Evolutionary conservation across 2,113 vertebrate genomes (phyloP), one percentile per base, ranked within the genome.

Genomic region (Syngnathus scovelli): DNA sequence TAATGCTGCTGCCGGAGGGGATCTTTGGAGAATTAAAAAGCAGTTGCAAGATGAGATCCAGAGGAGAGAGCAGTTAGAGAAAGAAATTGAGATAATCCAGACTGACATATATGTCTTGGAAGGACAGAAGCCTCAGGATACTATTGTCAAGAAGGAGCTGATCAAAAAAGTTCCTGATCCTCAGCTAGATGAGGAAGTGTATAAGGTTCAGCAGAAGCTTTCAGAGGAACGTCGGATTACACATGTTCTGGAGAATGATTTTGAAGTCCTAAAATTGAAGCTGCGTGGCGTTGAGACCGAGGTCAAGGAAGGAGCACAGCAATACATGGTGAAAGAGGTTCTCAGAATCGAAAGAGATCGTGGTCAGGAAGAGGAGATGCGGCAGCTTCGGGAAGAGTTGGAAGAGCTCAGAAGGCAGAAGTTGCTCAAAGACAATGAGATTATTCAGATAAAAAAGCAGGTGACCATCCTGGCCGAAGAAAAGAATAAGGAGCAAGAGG

Each of bases 271-370:
- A 0, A 92, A 87, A 67, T 46, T 88, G 15, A 93, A 90, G 64
- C 82, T 98, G 46, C 90, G 66, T 0, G 62, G 91, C 12, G 71
- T 97, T 36, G 95, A 98, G 75, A 93, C 92, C 0, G 94, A 95
- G 78, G 80, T 91, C 48, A 93, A 85, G 72, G 93, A 92, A 36
- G 94, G 94, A 1, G 95, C 95, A 3, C 94, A 96, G 86, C 93
- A 99, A 67, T 98, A 96, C 0, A 91, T 93, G 0, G 94, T 99
- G 54, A 99, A 99, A 70, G 97, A 99, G 73, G 97, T 99, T 0
- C 82, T 99, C 64, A 93, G 97, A 33, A 98, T 99, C 0, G 95
- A 96, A 76, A 93, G 90, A 1, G 96, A 99, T 68, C 92, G 90
- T 18, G 91, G 85, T n/a, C 97, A 97, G 76, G 95, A 92, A 0